Evolutionary conservation across 2,888 invertebrate species (phyloP), one percentile per base, ranked within the genome.

Genomic region (Agrotis puta): DNA sequence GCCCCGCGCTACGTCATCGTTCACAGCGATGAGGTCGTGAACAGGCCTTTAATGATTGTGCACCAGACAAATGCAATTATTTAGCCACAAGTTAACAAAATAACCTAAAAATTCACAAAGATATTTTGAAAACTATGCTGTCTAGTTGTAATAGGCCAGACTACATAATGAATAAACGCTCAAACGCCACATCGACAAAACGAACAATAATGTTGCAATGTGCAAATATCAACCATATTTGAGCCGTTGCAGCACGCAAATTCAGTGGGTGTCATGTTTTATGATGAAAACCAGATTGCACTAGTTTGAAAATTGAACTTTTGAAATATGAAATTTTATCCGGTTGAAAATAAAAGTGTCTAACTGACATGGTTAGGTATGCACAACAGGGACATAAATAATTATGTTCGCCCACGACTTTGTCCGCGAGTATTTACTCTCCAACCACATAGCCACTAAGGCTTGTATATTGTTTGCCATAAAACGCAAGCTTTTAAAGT

Each of bases 401-500:
- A n/a, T n/a, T n/a, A n/a, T n/a, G n/a, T n/a, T n/a, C n/a, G n/a
- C n/a, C n/a, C n/a, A n/a, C n/a, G n/a, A n/a, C n/a, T n/a, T n/a
- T n/a, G n/a, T n/a, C n/a, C n/a, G n/a, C n/a, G n/a, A n/a, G n/a
- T n/a, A n/a, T n/a, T n/a, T n/a, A 22, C 18, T 27, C 20, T 13
- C 22, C 47, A 33, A 9, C 47, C 16, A 7, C n/a, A 50, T 22
- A 22, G 47, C n/a, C 64, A 64, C 65, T 54, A n/a, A n/a, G n/a
- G n/a, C n/a, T n/a, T n/a, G n/a, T 43, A 43, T 33, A 11, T 68
- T 66, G 63, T 71, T 82, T 54, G 50, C 33, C 20, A 69, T 67
- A 59, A 71, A 73, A 71, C 64, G n/a, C 77, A 20, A 80, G 88
- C 91, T 90, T 90, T 91, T 88, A 90, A 90, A 91, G 87, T 88